Base-by-base conservation (phyloP, 2,113 vertebrate species). In the Excalfactoria chinensis region DNA sequence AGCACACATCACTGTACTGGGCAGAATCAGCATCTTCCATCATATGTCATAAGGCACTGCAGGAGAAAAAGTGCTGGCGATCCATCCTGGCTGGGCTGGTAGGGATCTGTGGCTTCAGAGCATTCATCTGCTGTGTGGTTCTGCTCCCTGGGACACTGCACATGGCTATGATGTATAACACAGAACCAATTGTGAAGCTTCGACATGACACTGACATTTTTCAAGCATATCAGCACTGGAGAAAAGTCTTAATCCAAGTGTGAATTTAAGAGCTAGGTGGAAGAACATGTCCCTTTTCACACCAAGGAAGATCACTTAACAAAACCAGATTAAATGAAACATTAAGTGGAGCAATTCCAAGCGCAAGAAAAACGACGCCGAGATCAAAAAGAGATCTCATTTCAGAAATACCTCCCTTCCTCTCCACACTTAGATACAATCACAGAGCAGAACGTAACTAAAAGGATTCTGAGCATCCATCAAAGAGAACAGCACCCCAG, bases 251-350 rank as follows among this genome's bases (percentile, higher is more conserved):
- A 49, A 56, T 84, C 67, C 7, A 8, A 66, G 69, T 46, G 63
- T 72, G 40, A 93, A 85, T 79, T 79, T 67, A 59, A 56, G 41
- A 87, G 41, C 34, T 83, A 70, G 74, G 51, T 67, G 17, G 63
- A 83, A 85, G 34, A 80, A 59, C 1, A 1, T 5, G n/a, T n/a
- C 67, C 37, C 17, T 63, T 71, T 92, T 62, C 60, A 32, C 28
- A 78, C 40, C n/a, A 70, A 70, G 82, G 34, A 80, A 79, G 37
- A 89, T 67, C 55, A 82, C 25, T 76, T 34, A 75, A 70, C 46
- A 69, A 89, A 90, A 76, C 64, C 44, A 73, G 59, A 76, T 69
- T 79, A 95, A 79, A 79, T 10, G 21, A 81, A 87, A 72, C 30
- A 49, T 55, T 66, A 88, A 89, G 4, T 32, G 46, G 58, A 75